Percentiles rank a stretch among this genome's conserved stretches.
Evolutionary conservation across 1,140 invertebrate genomes (phyloP).

Genomic region (Drosophila kikkawai): DNA sequence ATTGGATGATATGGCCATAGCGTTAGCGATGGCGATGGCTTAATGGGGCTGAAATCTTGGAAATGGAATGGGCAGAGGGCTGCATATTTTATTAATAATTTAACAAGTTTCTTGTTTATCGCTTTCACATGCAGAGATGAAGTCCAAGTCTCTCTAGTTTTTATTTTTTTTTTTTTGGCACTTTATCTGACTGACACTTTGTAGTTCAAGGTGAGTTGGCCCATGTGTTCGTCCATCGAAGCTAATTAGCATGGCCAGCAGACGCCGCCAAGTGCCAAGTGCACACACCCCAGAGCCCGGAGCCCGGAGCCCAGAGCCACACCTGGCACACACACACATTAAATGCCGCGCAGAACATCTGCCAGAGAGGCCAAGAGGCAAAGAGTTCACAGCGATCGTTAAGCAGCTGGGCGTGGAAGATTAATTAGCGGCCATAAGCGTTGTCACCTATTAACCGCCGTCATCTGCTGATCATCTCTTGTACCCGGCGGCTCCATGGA

Average conservation of each 20-base stretch:
- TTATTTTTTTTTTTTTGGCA: slow-evolving; percentile 30
- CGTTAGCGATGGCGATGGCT: background rate
- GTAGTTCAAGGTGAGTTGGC: slow-evolving; percentile 76
- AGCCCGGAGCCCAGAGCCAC: slow-evolving; percentile 8
- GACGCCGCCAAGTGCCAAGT: slow-evolving; percentile 4
- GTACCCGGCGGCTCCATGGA: background rate
- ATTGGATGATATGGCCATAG: slow-evolving; percentile 26
- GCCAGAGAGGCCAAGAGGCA: slow-evolving; percentile 4
- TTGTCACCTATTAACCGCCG: slow-evolving; percentile 35
- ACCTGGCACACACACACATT: slow-evolving; percentile 12
- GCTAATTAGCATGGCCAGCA: slow-evolving; percentile 55
- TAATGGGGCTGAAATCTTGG: slow-evolving; percentile 17
- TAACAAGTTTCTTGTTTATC: slow-evolving; percentile 70
- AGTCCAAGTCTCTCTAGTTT: background rate
- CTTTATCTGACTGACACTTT: slow-evolving; percentile 63
- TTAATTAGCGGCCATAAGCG: slow-evolving; percentile 42
- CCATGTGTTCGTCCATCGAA: slow-evolving; percentile 1
- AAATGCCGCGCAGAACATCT: slow-evolving; percentile 44
- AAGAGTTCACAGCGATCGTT: slow-evolving; percentile 40
- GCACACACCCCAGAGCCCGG: slow-evolving; percentile 1
- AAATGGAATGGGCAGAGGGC: slow-evolving; percentile 17
- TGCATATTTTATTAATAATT: slow-evolving; percentile 64
- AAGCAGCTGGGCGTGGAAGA: slow-evolving; percentile 39
- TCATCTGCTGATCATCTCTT: background rate
- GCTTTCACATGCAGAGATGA: slow-evolving; percentile 25